Base-by-base conservation (phyloP, 2,888 invertebrate genomes). In the Protula sp. region DNA sequence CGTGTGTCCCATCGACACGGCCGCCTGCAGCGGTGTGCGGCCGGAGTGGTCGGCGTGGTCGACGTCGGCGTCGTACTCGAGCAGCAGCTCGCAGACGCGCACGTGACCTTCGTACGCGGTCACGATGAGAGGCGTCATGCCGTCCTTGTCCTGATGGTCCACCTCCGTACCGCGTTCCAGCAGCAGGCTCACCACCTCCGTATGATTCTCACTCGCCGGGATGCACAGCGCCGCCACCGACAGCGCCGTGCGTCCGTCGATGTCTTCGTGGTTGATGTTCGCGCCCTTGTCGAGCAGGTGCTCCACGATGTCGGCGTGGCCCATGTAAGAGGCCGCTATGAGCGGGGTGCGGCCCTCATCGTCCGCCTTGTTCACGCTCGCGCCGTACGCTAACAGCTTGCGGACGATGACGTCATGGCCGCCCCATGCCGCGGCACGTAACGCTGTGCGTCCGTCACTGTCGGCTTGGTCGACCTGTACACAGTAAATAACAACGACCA, bases 61-160 rank as follows among this genome's bases (percentile, higher is more conserved):
- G 0, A 92, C 89, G 79, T 95, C 94, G 1, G 94, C 93, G 63
- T 93, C 94, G 75, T 89, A 90, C 78, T 94, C 94, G 54, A 95
- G 83, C 0, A 95, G 85, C 27, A 94, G 83, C 80, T 94, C 94
- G 79, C 79, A 79, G 2, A 79, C 75, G 47, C 75, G 19, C 5
- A 4, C 4, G 24, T 50, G 50, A 24, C 50, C 80, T 61, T 80
- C 80, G 63, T 77, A 78, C 3, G 80, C 79, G 1, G 80, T 80
- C 3, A 79, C 79, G 14, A 81, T 65, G n/a, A 81, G 65, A 3
- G 80, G 79, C 0, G 80, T 81, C 75, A 79, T 77, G 3, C 78
- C 78, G 62, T 81, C 80, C 29, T 75, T 72, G 63, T 81, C 81
- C 57, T 72, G 71, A 67, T 79, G 79, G 66, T 81, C 74, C 2